Evolutionary conservation across 2,888 invertebrate species (phyloP), one percentile per base, ranked within the genome.

Genomic region (Lapara coniferarum): DNA sequence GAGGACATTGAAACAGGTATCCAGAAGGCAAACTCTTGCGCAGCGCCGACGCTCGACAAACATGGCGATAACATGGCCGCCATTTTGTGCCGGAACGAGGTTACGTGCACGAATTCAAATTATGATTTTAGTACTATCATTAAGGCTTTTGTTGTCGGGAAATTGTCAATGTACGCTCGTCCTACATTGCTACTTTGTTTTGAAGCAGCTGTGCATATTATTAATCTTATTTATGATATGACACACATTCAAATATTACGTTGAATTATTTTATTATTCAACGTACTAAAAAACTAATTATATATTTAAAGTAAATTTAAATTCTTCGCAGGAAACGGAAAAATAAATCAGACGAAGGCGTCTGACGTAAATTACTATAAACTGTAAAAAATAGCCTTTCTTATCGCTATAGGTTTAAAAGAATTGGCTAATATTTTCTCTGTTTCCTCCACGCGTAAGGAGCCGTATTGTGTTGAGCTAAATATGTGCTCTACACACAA

Each of bases 21-120:
- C 85, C 81, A 84, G 84, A 89, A 83, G 89, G 85, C 88, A 92
- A 89, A 91, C 92, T 89, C 91, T 90, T 92, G 92, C 93, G 92
- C 91, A 90, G 77, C 81, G 80, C 77, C 85, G 74, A 55, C 72
- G 81, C 87, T 87, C 81, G 67, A 87, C 86, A 92, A 90, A 89
- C 90, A 93, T 90, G 90, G 91, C 89, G 92, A 92, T 92, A 91
- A 89, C 79, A 81, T 83, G 79, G 78, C 84, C 85, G 93, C 93
- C 93, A 93, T 93, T 87, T 93, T 93, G 89, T 55, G 79, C 75
- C 80, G 77, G 77, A 92, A 90, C 89, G 92, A 93, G 93, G 92
- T 90, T 92, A 90, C 85, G 71, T 78, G 81, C 81, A 79, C 83
- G 84, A 83, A 89, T 89, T 90, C 79, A 88, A 91, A 90, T 90